These are phyloP conservation scores for Fragum fragum DNA, from an alignment of 2,888 invertebrate genomes.

Conservation along the genomic window DNA sequence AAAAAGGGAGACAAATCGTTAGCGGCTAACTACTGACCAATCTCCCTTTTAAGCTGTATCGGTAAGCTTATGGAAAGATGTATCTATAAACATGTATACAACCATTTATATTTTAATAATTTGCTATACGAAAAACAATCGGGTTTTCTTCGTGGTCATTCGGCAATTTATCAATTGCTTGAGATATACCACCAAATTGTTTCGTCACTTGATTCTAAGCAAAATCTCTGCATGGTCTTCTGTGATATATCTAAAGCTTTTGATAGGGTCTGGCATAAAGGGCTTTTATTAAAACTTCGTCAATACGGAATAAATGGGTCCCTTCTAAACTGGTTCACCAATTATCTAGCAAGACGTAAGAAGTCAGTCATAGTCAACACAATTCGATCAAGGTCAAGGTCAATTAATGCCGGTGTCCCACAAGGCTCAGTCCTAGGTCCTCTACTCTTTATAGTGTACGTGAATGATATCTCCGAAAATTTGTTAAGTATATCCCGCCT, in stretches of 20 bases:
- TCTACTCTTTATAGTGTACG: constrained; percentile 39
- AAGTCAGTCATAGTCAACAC: constrained; percentile 4
- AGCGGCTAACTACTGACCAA: constrained; percentile 10
- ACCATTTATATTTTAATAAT: constrained; percentile 8
- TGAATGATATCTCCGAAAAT: constrained; percentile 35
- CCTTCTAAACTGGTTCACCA: too few relatives aligned
- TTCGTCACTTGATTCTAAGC: constrained; percentile 21
- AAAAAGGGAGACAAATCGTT: constrained; percentile 20
- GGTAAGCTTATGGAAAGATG: constrained; percentile 30
- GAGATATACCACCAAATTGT: constrained; percentile 32
- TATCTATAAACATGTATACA: constrained; percentile 25
- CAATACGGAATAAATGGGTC: constrained; percentile 30
- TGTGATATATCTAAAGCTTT: constrained; percentile 32
- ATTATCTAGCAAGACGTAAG: too few relatives aligned
- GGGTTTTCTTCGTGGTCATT: constrained; percentile 26
- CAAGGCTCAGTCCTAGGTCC: constrained; percentile 43
- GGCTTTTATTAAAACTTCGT: constrained; percentile 29
- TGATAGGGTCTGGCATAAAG: constrained; percentile 39
- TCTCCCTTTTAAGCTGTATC: constrained; percentile 17
- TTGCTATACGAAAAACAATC: constrained; percentile 28
- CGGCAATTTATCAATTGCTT: constrained; percentile 18
- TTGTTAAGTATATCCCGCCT: constrained; percentile 17
- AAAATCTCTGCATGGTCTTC: constrained; percentile 31
- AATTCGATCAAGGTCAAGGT: background rate
- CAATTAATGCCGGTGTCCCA: constrained; percentile 20